A percentile compares a stretch with the other conserved stretches of the same genome.
Conservation (phyloP, 2,113 vertebrate genomes). For the Delphinus delphis region DNA sequence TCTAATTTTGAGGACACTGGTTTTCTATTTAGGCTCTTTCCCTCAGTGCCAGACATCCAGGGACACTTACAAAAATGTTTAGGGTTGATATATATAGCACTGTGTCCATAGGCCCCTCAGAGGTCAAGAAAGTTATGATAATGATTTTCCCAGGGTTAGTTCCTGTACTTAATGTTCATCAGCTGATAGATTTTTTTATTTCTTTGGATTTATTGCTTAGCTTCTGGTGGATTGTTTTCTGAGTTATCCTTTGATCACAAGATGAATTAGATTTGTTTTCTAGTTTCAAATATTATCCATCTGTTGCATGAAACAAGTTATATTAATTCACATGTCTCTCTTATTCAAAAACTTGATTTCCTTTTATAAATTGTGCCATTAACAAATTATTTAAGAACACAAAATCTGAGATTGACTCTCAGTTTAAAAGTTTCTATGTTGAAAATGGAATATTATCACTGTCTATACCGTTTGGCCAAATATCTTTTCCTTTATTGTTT, state of each 20-base stretch:
- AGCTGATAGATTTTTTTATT: constrained; percentile 1
- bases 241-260: constrained; percentile 50
- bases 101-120: neutral
- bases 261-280: constrained; percentile 54
- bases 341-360: constrained; percentile 47
- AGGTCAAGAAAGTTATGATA: constrained; percentile 57
- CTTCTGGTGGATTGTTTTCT: constrained; percentile 31
- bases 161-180: neutral
- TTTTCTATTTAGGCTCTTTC: neutral
- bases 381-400: constrained; percentile 40
- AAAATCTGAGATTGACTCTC: neutral
- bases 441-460: neutral
- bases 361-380: constrained; percentile 25
- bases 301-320: constrained; percentile 51
- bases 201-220: constrained; percentile 37
- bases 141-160: constrained; percentile 51
- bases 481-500: neutral
- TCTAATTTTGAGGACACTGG: neutral
- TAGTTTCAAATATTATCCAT: constrained; percentile 51
- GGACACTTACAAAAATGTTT: constrained; percentile 28
- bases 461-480: neutral
- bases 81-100: neutral
- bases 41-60: neutral
- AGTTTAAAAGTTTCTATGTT: constrained; percentile 39
- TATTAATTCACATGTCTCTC: constrained; percentile 30